Evolutionary conservation across 2,113 vertebrate species (phyloP).

Genomic region (Acrocephalus arundinaceus): DNA sequence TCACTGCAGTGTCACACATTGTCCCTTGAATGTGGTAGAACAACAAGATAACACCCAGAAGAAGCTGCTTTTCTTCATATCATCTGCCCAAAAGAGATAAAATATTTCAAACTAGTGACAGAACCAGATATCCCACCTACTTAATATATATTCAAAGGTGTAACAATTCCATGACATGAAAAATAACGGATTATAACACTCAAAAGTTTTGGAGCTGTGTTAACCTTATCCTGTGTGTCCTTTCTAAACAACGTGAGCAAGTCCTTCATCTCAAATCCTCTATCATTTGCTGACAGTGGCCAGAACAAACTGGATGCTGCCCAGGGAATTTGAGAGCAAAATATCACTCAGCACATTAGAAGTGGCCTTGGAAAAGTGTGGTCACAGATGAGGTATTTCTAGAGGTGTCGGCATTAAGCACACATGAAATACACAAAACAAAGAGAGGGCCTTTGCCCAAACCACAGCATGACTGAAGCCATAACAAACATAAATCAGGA

Average conservation of each 20-base stretch:
- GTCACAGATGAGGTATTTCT: not conserved
- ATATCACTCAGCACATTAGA: not conserved
- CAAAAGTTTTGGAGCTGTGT: not conserved
- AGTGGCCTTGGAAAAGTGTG: not conserved
- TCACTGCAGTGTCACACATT: not conserved
- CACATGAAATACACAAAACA: not conserved
- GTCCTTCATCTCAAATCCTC: not conserved
- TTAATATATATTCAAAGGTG: not conserved
- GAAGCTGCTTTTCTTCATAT: not conserved
- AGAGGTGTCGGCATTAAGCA: not conserved
- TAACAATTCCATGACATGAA: not conserved
- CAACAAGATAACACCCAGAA: not conserved
- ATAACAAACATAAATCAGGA: not conserved
- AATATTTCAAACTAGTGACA: not conserved
- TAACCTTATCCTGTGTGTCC: not conserved
- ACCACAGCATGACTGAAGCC: not conserved
- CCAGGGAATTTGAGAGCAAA: constrained; percentile 8
- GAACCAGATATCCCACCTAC: not conserved
- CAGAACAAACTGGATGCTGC: constrained; percentile 8
- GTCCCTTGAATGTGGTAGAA: not conserved
- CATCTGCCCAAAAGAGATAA: not conserved
- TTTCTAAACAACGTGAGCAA: not conserved
- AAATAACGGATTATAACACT: not conserved
- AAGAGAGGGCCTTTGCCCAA: not conserved
- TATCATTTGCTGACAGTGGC: not conserved